Base-by-base conservation (phyloP, 2,113 vertebrate species). In the Scartelaos histophorus region DNA sequence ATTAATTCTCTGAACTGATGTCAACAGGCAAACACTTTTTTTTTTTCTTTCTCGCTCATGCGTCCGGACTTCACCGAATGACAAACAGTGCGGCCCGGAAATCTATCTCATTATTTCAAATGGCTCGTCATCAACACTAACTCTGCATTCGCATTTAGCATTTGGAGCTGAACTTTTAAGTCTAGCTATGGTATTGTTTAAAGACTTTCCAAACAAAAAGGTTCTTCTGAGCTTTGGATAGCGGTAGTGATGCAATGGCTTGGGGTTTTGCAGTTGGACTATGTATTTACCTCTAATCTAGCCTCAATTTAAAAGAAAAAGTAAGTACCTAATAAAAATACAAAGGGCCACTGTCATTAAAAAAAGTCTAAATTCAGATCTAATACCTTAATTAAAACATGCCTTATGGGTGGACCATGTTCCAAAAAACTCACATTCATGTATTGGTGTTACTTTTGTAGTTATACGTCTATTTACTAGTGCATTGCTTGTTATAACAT, bases 1-100 rank as follows among this genome's bases (percentile, higher is more conserved):
- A 89, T 93, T 90, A 89, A 90, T 89, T 87, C 87, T 85, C 71
- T 62, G 80, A 91, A 91, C 89, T 87, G 87, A 92, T 92, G 87
- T 92, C 90, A 87, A 86, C 85, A 87, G 81, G 73, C 80, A 75
- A 71, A 75, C 60, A 73, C 78, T 85, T 80, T 83, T 64, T 74
- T 43, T 12, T 58, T 13, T 58, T 22, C 22, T 85, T 82, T 71
- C 70, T 38, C 68, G 85, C 78, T 78, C 77, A 75, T 82, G 84
- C 67, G 84, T 87, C 69, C 71, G 51, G 56, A 66, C 78, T 84
- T 71, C 77, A 69, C 80, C 78, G 80, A 85, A 81, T 83, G 84
- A 88, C 81, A 86, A 74, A 87, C 88, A 73, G 90, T 82, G 73
- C 35, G 73, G 83, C 78, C 83, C 4, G 80, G 76, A 87, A 83